These are phyloP conservation scores for Aphrophora alni DNA, from an alignment of 2,888 invertebrate genomes.

Conservation along the genomic window DNA sequence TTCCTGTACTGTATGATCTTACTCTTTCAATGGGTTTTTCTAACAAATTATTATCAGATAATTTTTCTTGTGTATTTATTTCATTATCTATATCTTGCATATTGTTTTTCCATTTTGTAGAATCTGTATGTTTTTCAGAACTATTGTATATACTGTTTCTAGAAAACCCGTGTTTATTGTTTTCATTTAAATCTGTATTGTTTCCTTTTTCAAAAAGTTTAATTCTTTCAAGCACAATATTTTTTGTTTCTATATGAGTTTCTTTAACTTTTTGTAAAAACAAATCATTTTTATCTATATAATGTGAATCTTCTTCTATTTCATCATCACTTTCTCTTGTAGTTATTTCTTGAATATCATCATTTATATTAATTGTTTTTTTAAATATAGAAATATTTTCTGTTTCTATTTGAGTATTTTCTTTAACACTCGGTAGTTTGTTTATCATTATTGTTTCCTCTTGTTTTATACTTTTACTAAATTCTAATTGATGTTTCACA, in stretches of 20 bases:
- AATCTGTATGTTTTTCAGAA: no score
- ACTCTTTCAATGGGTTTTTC: neutral
- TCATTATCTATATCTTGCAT: no score
- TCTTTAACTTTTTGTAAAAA: neutral
- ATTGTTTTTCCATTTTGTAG: no score
- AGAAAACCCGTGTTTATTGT: no score
- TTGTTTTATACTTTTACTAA: neutral
- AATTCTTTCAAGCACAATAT: conserved; percentile 1
- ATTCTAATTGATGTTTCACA: conserved; percentile 2
- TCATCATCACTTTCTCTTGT: neutral
- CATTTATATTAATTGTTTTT: neutral
- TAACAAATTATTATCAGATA: neutral
- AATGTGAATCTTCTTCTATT: neutral
- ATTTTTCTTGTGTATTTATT: no score
- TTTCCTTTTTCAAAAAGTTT: conserved; percentile 15
- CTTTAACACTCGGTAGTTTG: neutral
- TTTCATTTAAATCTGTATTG: neutral
- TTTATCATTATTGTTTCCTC: neutral
- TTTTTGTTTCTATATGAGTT: neutral
- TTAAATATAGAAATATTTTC: neutral
- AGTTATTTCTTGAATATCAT: neutral
- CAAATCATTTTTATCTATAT: neutral
- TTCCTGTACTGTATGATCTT: conserved; percentile 32
- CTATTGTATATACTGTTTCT: no score
- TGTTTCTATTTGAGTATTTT: neutral